These are phyloP conservation scores for Nephila pilipes DNA, from an alignment of 1,140 invertebrate species.

Conservation along the genomic window DNA sequence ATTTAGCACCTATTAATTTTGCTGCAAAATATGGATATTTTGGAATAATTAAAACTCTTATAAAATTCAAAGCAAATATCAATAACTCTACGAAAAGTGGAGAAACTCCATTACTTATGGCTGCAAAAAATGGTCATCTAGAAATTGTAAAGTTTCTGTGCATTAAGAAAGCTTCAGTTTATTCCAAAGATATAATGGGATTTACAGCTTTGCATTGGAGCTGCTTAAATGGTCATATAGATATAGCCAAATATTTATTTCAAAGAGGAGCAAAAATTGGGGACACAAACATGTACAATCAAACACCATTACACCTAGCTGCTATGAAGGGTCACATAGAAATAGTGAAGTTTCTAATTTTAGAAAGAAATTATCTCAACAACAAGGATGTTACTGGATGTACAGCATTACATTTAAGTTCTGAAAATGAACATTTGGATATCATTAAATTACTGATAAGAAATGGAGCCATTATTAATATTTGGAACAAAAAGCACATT, in stretches of 20 bases:
- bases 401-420: conserved; percentile 18
- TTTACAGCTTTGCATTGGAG: neutral
- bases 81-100: conserved; percentile 85
- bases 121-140: conserved; percentile 19
- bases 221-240: neutral
- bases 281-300: neutral
- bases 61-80: conserved; percentile 86
- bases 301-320: conserved; percentile 34
- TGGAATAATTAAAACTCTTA: conserved; percentile 28
- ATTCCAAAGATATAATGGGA: neutral
- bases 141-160: conserved; percentile 8
- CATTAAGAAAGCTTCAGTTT: neutral
- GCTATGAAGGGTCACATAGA: neutral
- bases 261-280: conserved; percentile 28
- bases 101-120: conserved; percentile 26
- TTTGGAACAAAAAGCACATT: conserved; percentile 78
- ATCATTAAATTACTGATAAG: conserved; percentile 9
- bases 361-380: neutral
- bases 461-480: conserved; percentile 3
- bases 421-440: neutral
- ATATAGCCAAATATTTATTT: conserved; percentile 31
- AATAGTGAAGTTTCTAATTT: neutral
- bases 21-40: neutral
- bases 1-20: neutral
- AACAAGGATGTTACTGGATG: neutral